These are phyloP conservation scores for Cyclopterus lumpus DNA, from an alignment of 2,797 vertebrate genomes.

Conservation along the genomic window DNA sequence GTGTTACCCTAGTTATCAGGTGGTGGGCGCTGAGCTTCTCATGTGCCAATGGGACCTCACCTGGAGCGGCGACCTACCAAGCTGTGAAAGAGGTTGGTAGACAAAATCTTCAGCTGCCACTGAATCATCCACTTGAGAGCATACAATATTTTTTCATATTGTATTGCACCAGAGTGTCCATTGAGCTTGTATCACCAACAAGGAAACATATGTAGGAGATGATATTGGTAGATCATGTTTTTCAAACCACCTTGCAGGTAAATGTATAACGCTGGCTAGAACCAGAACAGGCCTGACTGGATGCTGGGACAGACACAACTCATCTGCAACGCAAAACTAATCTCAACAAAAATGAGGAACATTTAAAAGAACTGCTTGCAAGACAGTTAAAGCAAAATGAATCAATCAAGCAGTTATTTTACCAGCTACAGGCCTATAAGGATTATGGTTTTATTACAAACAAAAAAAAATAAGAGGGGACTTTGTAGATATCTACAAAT, in stretches of 20 bases:
- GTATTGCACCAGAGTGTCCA: neutral
- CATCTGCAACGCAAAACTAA: neutral
- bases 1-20: constrained; percentile 94
- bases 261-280: constrained; percentile 6
- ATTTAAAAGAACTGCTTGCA: no score
- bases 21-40: constrained; percentile 90
- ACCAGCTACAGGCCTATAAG: no score
- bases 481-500: no score
- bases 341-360: no score
- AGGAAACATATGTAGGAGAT: neutral
- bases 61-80: constrained; percentile 93
- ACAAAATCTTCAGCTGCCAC: neutral
- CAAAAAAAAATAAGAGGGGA: no score
- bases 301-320: constrained; percentile 41
- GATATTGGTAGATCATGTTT: neutral
- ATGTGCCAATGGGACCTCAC: constrained; percentile 98
- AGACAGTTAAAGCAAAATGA: no score
- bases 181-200: neutral
- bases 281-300: constrained; percentile 54
- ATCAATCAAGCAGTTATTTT: no score
- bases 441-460: no score
- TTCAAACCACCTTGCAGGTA: neutral
- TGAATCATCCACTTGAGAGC: neutral
- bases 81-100: constrained; percentile 90
- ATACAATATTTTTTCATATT: neutral